Evolutionary conservation across 2,113 vertebrate genomes (phyloP).

Genomic region (Thamnophis sirtalis): DNA sequence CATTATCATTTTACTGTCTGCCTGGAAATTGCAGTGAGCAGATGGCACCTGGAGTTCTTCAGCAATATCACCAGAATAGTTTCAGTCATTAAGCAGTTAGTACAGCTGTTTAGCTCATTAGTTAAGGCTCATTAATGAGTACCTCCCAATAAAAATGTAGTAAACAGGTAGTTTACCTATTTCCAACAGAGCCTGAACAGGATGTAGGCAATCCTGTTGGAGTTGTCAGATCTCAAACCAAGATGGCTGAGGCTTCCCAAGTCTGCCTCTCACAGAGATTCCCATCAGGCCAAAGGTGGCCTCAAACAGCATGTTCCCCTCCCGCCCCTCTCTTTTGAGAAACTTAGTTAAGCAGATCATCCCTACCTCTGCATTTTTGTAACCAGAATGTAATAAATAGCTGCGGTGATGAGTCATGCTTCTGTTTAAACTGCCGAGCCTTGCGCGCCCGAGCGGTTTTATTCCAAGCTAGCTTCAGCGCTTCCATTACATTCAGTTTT

Average conservation of each 20-base stretch:
- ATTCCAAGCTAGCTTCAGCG: neutral
- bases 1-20: neutral
- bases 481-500: too few species aligned
- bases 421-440: neutral
- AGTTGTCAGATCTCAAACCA: neutral
- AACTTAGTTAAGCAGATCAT: neutral
- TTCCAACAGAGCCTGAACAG: neutral
- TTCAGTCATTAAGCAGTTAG: neutral
- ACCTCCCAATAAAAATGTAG: neutral
- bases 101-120: neutral
- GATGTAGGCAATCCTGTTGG: neutral
- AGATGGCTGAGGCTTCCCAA: neutral
- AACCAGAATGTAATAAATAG: neutral
- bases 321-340: neutral
- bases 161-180: neutral
- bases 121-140: neutral
- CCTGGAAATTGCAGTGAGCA: neutral
- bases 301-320: neutral
- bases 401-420: conserved; percentile 14
- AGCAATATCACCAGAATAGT: neutral
- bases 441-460: neutral
- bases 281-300: neutral
- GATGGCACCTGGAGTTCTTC: neutral
- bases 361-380: neutral
- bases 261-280: too few species aligned